A percentile compares a stretch with the other conserved stretches of the same genome.
Evolutionary conservation across 2,888 invertebrate genomes (phyloP).

Genomic region (Sipunculus nudus): DNA sequence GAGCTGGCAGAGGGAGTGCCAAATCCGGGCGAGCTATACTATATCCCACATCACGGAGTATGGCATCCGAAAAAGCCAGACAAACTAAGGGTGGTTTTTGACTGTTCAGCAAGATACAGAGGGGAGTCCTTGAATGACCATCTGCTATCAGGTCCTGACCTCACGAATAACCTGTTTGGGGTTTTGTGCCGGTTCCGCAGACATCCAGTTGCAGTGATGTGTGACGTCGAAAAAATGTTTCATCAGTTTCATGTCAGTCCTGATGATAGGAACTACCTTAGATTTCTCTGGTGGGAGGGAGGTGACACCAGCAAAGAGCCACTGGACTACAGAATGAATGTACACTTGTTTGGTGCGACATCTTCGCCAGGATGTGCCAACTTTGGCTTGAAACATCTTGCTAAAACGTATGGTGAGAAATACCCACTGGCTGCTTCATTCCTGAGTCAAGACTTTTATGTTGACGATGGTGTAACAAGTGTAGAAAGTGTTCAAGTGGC

Average conservation of each 20-base stretch:
- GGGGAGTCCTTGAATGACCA: slow-evolving; percentile 27
- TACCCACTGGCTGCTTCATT: slow-evolving; percentile 1
- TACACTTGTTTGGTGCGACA: slow-evolving; percentile 19
- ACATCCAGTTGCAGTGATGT: slow-evolving; percentile 21
- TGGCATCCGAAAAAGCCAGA: slow-evolving; percentile 18
- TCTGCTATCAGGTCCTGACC: slow-evolving; percentile 22
- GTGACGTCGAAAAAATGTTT: slow-evolving; percentile 37
- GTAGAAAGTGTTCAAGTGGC: slow-evolving; percentile 13
- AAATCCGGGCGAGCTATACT: neutral
- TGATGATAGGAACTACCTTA: slow-evolving; percentile 15
- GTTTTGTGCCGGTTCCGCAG: slow-evolving; percentile 24
- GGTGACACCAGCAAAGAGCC: neutral
- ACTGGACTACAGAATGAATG: slow-evolving; percentile 17
- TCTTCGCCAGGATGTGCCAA: slow-evolving; percentile 18
- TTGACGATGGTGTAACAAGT: slow-evolving; percentile 18
- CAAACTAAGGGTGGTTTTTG: slow-evolving; percentile 28
- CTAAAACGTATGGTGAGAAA: neutral
- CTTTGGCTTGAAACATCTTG: slow-evolving; percentile 14
- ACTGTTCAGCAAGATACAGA: slow-evolving; percentile 24
- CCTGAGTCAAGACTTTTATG: slow-evolving; percentile 10
- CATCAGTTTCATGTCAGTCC: slow-evolving; percentile 19
- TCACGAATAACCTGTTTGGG: slow-evolving; percentile 23
- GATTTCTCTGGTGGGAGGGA: slow-evolving; percentile 29
- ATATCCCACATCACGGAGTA: slow-evolving; percentile 22
- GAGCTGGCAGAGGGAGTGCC: neutral